A percentile compares a stretch with the other conserved stretches of the same genome.
Evolutionary conservation across 2,797 vertebrate species (phyloP).

Genomic region (Falco naumanni): DNA sequence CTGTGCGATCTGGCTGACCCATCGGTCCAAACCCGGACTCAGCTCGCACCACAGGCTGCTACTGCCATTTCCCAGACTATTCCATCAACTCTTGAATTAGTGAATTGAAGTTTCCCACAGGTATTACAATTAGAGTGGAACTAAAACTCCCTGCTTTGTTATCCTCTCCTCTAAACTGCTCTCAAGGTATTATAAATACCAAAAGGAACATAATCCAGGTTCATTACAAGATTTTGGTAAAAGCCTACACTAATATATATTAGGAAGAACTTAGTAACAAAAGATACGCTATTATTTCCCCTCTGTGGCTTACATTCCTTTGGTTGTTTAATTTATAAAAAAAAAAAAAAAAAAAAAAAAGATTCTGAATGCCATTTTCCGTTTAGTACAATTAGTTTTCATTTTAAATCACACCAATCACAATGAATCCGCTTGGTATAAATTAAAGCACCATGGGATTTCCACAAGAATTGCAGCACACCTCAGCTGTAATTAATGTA

Average conservation of each 20-base stretch:
- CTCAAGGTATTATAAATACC: background rate
- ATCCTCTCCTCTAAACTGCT: background rate
- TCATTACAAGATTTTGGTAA: background rate
- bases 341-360: background rate
- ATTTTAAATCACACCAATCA: background rate
- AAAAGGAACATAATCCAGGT: background rate
- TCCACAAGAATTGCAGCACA: background rate
- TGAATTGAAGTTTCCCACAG: background rate
- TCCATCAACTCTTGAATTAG: background rate
- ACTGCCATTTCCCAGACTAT: background rate
- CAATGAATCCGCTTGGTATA: background rate
- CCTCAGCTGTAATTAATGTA: constrained; percentile 26
- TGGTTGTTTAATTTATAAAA: background rate
- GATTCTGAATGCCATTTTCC: constrained; percentile 11
- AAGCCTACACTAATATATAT: background rate
- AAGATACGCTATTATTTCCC: background rate
- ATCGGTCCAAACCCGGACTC: background rate
- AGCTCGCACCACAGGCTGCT: background rate
- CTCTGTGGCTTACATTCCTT: background rate
- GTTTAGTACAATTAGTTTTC: background rate
- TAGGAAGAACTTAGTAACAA: background rate
- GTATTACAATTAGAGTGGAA: background rate
- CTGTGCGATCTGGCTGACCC: rapidly evolving
- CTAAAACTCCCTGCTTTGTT: background rate
- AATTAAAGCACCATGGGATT: constrained; percentile 2